Conservation (phyloP, 2,797 vertebrate genomes). For the Euthynnus affinis region DNA sequence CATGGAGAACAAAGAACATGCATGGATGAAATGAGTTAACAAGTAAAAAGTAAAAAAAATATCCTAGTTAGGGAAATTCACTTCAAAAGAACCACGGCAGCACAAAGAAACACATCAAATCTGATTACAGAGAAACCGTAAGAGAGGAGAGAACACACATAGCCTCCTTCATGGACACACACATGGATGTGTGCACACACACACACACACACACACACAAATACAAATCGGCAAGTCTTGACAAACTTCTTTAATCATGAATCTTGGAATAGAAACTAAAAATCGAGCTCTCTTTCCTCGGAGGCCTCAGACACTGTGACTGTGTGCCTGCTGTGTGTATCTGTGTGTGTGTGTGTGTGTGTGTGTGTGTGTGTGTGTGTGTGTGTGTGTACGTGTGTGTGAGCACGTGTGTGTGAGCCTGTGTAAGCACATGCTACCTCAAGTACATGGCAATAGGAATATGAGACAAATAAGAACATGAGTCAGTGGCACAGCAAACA, state of each 20-base stretch:
- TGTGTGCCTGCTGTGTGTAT: constrained; percentile 12
- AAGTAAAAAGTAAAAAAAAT: not conserved
- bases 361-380: too few relatives aligned
- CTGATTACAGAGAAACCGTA: constrained; percentile 18
- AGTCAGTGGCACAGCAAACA: constrained; percentile 47
- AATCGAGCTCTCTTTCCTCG: constrained; percentile 45
- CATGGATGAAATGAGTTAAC: too few relatives aligned
- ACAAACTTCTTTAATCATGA: constrained; percentile 51
- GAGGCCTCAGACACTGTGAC: constrained; percentile 16
- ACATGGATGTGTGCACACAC: not conserved
- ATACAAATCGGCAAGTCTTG: constrained; percentile 8
- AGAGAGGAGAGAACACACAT: not conserved
- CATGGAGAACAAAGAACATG: too few relatives aligned
- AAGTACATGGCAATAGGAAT: constrained; percentile 24
- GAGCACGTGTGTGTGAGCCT: constrained; percentile 13
- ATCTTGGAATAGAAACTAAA: constrained; percentile 60
- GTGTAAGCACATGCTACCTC: not conserved
- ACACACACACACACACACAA: constrained; percentile 8
- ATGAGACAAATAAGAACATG: constrained; percentile 23
- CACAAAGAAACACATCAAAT: not conserved
- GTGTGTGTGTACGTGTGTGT: constrained; percentile 12
- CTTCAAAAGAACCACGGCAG: constrained; percentile 14
- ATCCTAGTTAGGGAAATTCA: not conserved
- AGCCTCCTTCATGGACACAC: not conserved
- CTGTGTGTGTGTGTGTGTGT: constrained; percentile 19